These are phyloP conservation scores for Brachypalpus laphriformis DNA, from an alignment of 2,888 invertebrate species.

Conservation along the genomic window DNA sequence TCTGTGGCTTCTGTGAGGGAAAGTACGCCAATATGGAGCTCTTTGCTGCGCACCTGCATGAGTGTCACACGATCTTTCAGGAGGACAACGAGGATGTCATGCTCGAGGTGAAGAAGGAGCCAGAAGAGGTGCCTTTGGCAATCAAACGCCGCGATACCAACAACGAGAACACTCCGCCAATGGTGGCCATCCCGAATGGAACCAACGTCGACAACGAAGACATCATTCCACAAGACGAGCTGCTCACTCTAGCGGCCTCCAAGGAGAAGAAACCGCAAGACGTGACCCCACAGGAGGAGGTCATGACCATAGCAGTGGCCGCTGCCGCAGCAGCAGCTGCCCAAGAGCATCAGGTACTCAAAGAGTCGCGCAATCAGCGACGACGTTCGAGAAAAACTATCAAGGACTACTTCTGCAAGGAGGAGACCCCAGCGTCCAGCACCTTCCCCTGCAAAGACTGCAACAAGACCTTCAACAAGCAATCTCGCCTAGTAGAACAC, in stretches of 20 bases:
- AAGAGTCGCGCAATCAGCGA: background rate
- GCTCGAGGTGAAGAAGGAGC: constrained; percentile 45
- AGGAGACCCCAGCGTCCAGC: background rate
- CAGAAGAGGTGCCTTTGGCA: constrained; percentile 10
- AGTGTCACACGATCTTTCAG: constrained; percentile 76
- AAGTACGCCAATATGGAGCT: constrained; percentile 77
- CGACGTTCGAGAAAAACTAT: background rate
- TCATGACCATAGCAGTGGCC: constrained; percentile 55
- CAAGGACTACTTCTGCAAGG: constrained; percentile 26
- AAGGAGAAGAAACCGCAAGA: constrained; percentile 11
- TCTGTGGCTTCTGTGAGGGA: constrained; percentile 78
- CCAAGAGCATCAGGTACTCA: background rate
- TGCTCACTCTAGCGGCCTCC: background rate
- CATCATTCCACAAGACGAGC: constrained; percentile 73
- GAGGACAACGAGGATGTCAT: constrained; percentile 18
- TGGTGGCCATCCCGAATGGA: constrained; percentile 75
- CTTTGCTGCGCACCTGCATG: constrained; percentile 77
- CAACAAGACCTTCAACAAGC: constrained; percentile 78
- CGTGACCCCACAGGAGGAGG: constrained; percentile 70
- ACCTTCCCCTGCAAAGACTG: constrained; percentile 77
- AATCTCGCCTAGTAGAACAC: constrained; percentile 79
- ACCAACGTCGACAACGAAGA: constrained; percentile 41
- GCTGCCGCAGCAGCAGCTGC: constrained; percentile 9
- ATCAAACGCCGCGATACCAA: constrained; percentile 22
- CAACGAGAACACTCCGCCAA: constrained; percentile 74